Conservation (phyloP, 2,113 vertebrate genomes). For the Apodemus speciosus region DNA sequence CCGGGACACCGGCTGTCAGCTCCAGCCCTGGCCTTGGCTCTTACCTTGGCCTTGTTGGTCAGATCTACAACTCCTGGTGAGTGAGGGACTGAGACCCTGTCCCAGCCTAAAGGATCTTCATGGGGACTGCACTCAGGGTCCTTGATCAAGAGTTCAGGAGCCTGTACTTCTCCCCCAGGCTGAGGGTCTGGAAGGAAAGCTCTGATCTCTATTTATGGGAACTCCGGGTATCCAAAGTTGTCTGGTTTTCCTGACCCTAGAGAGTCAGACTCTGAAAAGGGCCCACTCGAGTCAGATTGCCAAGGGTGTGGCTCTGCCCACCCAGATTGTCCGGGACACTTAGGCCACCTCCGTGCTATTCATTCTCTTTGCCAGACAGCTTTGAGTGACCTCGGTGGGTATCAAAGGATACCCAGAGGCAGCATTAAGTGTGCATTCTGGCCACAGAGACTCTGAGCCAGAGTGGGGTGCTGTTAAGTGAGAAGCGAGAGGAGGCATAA, state of each 20-base stretch:
- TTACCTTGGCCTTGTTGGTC: constrained; percentile 31
- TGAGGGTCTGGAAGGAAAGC: neutral
- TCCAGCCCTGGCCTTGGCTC: neutral
- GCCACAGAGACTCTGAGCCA: neutral
- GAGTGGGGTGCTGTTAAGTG: neutral
- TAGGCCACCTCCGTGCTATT: rapidly evolving
- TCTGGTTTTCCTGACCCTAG: neutral
- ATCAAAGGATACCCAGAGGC: neutral
- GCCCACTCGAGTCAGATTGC: neutral
- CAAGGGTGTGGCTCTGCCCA: constrained; percentile 20
- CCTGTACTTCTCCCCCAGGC: rapidly evolving
- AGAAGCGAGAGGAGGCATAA: neutral
- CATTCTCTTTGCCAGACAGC: neutral
- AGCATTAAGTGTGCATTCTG: neutral
- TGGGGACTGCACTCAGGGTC: neutral
- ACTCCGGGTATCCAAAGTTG: neutral
- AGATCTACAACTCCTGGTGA: constrained; percentile 64
- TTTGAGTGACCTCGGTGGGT: neutral
- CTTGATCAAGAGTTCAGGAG: neutral
- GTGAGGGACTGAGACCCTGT: neutral
- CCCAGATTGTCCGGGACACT: neutral
- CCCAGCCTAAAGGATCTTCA: neutral
- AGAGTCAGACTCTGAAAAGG: neutral
- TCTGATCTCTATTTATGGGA: neutral
- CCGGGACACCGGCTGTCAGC: neutral